These are phyloP conservation scores for Danio tinwini DNA, from an alignment of 2,797 vertebrate species.

Conservation along the genomic window DNA sequence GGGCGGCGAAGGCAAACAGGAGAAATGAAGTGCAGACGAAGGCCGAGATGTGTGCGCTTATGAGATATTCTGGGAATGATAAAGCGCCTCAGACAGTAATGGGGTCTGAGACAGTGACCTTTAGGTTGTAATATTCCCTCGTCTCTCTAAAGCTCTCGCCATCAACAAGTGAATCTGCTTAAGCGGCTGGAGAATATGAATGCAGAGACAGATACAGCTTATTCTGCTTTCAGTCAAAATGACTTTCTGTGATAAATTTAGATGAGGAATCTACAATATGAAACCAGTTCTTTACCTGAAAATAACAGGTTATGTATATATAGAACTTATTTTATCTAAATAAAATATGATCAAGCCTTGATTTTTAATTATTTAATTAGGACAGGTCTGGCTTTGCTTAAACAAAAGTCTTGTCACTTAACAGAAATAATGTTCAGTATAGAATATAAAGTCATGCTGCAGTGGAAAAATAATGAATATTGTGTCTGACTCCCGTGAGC, in stretches of 20 bases:
- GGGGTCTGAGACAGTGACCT: constrained; percentile 36
- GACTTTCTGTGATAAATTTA: not conserved
- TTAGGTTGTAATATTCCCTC: constrained; percentile 36
- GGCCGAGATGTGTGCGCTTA: constrained; percentile 43
- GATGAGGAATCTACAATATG: not conserved
- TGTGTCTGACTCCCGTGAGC: too few species aligned
- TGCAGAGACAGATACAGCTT: not conserved
- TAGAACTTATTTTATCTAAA: too few species aligned
- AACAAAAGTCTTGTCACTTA: too few species aligned
- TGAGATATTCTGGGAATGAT: constrained; percentile 45
- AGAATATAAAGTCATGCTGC: too few species aligned
- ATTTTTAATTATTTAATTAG: too few species aligned
- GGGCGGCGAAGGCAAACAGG: constrained; percentile 52
- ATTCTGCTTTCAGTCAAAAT: not conserved
- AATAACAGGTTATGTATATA: too few species aligned
- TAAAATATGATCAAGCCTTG: too few species aligned
- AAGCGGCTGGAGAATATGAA: not conserved
- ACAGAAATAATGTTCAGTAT: too few species aligned
- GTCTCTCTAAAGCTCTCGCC: constrained; percentile 12
- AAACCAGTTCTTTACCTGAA: too few species aligned
- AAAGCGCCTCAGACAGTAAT: constrained; percentile 39
- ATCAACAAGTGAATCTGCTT: constrained; percentile 31
- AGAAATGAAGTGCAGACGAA: constrained; percentile 45
- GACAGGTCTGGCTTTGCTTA: too few species aligned
- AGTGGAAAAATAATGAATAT: too few species aligned